Evolutionary conservation across 2,888 invertebrate genomes (phyloP).

Genomic region (Elmis aenea): DNA sequence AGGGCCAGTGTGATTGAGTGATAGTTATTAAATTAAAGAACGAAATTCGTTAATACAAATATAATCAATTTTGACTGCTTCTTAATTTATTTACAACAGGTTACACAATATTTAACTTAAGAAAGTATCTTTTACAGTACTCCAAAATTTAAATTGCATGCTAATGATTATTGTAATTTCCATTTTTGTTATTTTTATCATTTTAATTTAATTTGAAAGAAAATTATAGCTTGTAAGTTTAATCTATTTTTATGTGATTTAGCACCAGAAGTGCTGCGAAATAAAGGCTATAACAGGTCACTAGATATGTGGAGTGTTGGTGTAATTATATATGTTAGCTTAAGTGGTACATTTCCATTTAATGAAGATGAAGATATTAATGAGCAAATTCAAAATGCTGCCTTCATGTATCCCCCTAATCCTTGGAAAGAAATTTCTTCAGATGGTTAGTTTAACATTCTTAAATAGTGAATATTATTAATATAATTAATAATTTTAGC

Average conservation of each 20-base stretch:
- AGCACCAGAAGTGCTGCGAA: conserved; percentile 96
- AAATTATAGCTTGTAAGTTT: neutral
- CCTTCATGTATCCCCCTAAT: conserved; percentile 98
- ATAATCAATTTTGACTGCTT: too few relatives aligned
- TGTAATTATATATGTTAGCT: conserved; percentile 96
- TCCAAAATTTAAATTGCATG: too few relatives aligned
- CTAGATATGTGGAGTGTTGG: conserved; percentile 99
- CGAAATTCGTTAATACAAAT: too few relatives aligned
- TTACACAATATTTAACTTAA: too few relatives aligned
- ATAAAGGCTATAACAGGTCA: conserved; percentile 98
- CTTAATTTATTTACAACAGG: too few relatives aligned
- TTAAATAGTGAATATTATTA: conserved; percentile 5
- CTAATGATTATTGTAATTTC: neutral
- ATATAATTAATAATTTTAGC: conserved; percentile 57
- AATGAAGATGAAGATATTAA: conserved; percentile 99
- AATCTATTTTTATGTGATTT: conserved; percentile 8
- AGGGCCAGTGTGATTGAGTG: too few relatives aligned
- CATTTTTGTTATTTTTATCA: neutral
- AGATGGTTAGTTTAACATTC: conserved; percentile 58
- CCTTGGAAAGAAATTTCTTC: conserved; percentile 97
- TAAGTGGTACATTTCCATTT: conserved; percentile 98
- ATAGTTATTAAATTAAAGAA: too few relatives aligned
- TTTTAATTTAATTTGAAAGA: neutral
- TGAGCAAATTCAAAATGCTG: conserved; percentile 99
- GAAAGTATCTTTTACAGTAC: too few relatives aligned